phyloP scores from a whole-genome alignment of 1,140 invertebrate genomes.

The Aleiodes sp. region DNA sequence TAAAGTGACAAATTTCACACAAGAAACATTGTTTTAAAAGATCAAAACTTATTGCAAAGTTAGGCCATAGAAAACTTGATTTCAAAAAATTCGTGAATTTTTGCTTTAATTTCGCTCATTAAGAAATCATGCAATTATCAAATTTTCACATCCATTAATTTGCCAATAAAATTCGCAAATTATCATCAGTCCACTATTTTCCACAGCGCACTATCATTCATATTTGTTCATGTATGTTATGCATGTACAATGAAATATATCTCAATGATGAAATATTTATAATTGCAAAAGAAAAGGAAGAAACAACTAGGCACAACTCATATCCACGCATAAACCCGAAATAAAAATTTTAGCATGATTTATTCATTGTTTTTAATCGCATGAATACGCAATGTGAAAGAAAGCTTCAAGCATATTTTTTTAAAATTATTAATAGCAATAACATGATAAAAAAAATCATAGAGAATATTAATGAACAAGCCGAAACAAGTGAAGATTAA shows the following conservation, averaged over 20 bases:
- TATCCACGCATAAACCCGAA: not conserved
- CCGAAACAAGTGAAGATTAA: slow-evolving; percentile 5
- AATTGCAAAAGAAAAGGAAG: no score
- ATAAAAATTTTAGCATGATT: not conserved
- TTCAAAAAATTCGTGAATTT: not conserved
- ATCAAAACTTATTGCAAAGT: not conserved
- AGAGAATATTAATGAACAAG: not conserved
- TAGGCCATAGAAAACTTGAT: not conserved
- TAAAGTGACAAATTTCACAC: no score
- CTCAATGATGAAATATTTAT: not conserved
- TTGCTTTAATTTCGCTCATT: not conserved
- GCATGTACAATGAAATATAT: slow-evolving; percentile 1
- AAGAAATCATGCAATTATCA: not conserved
- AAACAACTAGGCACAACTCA: no score
- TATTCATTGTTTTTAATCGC: not conserved
- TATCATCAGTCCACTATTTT: not conserved
- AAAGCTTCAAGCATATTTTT: no score
- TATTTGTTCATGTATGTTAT: not conserved
- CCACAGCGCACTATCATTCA: not conserved
- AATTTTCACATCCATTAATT: not conserved
- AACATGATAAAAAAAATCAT: not conserved
- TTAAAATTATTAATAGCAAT: no score
- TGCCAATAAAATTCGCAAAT: not conserved
- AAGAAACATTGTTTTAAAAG: no score
- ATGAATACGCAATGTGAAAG: not conserved